Evolutionary conservation across 2,888 invertebrate genomes (phyloP).

Genomic region (Xestia c-nigrum): DNA sequence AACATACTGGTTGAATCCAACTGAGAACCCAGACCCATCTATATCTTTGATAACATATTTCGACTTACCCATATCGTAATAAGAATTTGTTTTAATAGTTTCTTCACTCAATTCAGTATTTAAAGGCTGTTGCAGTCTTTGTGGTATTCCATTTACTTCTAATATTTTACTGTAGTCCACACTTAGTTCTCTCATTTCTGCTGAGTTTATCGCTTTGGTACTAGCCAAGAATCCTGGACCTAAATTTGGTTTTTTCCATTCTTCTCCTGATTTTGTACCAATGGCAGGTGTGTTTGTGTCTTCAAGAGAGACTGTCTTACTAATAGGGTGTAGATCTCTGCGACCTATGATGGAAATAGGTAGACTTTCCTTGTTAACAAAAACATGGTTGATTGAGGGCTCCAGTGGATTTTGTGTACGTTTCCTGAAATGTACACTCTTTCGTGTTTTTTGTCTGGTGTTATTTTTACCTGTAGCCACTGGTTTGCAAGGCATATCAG

Average conservation of each 20-base stretch:
- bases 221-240: conserved; percentile 75
- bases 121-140: conserved; percentile 82
- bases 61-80: conserved; percentile 75
- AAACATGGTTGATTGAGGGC: conserved; percentile 50
- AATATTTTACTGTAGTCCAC: conserved; percentile 77
- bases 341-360: conserved; percentile 67
- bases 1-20: conserved; percentile 84
- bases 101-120: conserved; percentile 71
- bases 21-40: conserved; percentile 82
- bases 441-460: conserved; percentile 60
- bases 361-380: conserved; percentile 65
- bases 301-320: conserved; percentile 67
- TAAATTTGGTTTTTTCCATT: conserved; percentile 70
- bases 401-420: conserved; percentile 79
- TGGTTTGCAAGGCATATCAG: conserved; percentile 65
- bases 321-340: conserved; percentile 78
- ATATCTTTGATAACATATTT: conserved; percentile 82
- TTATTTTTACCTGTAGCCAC: conserved; percentile 34
- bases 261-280: conserved; percentile 69
- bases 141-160: conserved; percentile 75
- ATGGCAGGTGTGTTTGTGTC: conserved; percentile 64
- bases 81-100: conserved; percentile 61
- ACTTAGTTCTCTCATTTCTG: conserved; percentile 78
- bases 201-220: conserved; percentile 81
- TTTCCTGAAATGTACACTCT: conserved; percentile 77